Evolutionary conservation across 53 echinoderm and acorn worm species (phyloP).

Genomic region (Patiria pectinifera): DNA sequence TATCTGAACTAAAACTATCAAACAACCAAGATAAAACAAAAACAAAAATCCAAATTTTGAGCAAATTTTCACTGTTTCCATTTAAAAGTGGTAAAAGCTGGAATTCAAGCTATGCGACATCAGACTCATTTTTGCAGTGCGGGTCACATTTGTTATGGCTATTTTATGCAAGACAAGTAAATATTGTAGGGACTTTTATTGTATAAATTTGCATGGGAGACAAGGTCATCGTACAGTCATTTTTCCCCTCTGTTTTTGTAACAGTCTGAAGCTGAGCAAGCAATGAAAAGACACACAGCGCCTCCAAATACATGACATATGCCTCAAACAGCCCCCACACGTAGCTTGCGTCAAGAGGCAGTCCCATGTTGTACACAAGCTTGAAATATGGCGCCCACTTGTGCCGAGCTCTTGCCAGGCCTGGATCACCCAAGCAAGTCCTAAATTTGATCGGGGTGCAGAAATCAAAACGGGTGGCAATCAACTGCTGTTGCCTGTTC

Average conservation of each 20-base stretch:
- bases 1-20: too few relatives aligned
- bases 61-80: too few relatives aligned
- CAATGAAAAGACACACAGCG: conserved; percentile 26
- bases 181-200: too few relatives aligned
- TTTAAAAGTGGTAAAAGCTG: too few relatives aligned
- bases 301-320: background rate
- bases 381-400: conserved; percentile 58
- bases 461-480: background rate
- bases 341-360: background rate
- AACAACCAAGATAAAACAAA: too few relatives aligned
- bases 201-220: too few relatives aligned
- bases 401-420: conserved; percentile 49
- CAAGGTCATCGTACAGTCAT: background rate
- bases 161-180: too few relatives aligned
- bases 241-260: background rate
- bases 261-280: conserved; percentile 39
- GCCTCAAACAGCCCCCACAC: background rate
- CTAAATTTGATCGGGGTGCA: background rate
- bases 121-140: too few relatives aligned
- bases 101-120: too few relatives aligned
- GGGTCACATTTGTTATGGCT: too few relatives aligned
- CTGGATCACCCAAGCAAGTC: background rate
- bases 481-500: background rate
- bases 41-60: too few relatives aligned
- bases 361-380: conserved; percentile 34